Evolutionary conservation across 2,113 vertebrate genomes (phyloP).

Genomic region (Spheniscus mendiculus): DNA sequence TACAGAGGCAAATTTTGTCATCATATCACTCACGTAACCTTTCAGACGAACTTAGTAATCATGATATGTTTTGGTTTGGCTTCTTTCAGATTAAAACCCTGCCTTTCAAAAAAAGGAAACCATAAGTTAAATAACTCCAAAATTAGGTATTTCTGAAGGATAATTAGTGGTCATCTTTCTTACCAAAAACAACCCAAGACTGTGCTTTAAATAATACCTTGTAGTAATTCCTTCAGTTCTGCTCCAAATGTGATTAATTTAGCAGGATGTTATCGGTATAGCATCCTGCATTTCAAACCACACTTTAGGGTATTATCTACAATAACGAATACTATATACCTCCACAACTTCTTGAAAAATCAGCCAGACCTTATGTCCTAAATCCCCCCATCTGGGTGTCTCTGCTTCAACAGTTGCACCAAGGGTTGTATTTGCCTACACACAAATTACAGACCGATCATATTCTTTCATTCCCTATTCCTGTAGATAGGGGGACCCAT

Average conservation of each 20-base stretch:
- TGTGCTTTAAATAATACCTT: conserved; percentile 42
- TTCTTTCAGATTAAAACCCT: conserved; percentile 45
- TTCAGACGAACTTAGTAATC: conserved; percentile 55
- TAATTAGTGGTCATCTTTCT: conserved; percentile 53
- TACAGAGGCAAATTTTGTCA: conserved; percentile 3
- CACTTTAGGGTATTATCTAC: not conserved
- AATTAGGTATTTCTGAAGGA: conserved; percentile 56
- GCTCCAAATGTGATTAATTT: not conserved
- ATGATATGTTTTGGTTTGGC: conserved; percentile 50
- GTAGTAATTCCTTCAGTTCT: not conserved
- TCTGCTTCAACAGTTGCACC: not conserved
- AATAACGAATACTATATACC: not conserved
- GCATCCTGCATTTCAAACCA: not conserved
- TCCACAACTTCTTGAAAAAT: not conserved
- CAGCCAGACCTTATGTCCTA: not conserved
- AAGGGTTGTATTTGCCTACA: not conserved
- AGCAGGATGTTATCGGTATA: not conserved
- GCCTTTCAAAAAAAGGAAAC: conserved; percentile 58
- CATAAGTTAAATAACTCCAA: conserved; percentile 52
- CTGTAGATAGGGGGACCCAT: conserved; percentile 32
- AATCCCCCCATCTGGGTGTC: not conserved
- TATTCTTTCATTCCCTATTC: not conserved
- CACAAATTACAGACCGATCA: not conserved
- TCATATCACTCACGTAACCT: conserved; percentile 33
- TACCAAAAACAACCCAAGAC: conserved; percentile 13